These are phyloP conservation scores for Rhinogobio ventralis DNA, from an alignment of 2,797 vertebrate genomes.

Conservation along the genomic window DNA sequence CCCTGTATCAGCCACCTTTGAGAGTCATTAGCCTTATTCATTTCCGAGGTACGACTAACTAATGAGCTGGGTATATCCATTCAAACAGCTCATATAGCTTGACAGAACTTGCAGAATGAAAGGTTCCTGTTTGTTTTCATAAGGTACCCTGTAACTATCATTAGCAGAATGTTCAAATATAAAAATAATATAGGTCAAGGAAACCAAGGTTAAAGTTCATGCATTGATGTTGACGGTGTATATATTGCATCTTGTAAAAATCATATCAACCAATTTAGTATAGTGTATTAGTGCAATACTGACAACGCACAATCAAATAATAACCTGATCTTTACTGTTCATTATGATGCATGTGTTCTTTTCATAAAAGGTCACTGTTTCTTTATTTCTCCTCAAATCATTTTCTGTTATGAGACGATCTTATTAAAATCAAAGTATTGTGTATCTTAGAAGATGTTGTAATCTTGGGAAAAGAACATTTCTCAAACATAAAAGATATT, in stretches of 20 bases:
- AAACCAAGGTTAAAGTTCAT: conserved; percentile 9
- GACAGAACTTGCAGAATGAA: neutral
- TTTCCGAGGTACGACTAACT: conserved; percentile 1
- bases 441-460: neutral
- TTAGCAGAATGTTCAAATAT: neutral
- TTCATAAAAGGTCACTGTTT: conserved; percentile 30
- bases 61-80: conserved; percentile 2
- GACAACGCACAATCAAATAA: neutral
- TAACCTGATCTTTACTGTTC: conserved; percentile 32
- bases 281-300: neutral
- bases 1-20: conserved; percentile 1
- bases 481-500: conserved; percentile 32
- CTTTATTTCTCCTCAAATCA: conserved; percentile 24
- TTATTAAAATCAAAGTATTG: conserved; percentile 37
- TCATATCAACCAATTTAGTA: conserved; percentile 3
- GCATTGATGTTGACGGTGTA: neutral
- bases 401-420: conserved; percentile 19
- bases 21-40: conserved; percentile 26
- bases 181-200: neutral
- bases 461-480: conserved; percentile 28
- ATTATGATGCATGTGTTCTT: conserved; percentile 28
- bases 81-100: neutral
- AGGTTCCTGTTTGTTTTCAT: neutral
- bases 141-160: neutral
- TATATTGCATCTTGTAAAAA: conserved; percentile 35